Conservation (phyloP, 1,140 invertebrate genomes). For the Cepaea nemoralis region DNA sequence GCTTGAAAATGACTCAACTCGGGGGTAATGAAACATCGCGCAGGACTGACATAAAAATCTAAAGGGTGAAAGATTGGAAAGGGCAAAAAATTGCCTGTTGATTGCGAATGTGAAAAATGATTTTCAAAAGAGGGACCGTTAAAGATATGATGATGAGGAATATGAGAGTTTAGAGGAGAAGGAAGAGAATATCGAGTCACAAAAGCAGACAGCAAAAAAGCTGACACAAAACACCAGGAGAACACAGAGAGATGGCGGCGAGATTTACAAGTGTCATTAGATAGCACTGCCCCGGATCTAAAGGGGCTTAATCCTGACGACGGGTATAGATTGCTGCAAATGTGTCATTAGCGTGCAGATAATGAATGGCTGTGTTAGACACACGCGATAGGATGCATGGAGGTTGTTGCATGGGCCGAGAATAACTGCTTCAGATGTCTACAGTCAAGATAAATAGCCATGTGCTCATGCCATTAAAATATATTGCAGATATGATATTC, state of each 20-base stretch:
- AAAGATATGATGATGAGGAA: neutral
- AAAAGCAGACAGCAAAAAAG: constrained; percentile 12
- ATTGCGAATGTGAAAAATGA: neutral
- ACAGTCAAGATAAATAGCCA: no score
- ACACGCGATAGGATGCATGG: no score
- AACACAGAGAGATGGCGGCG: neutral
- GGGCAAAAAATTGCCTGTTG: neutral
- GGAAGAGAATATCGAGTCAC: neutral
- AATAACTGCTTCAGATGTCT: no score
- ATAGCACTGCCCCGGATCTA: neutral
- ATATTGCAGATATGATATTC: no score
- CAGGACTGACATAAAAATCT: neutral
- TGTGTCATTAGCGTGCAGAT: neutral
- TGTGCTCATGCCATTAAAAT: no score
- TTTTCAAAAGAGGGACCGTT: neutral
- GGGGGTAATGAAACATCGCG: neutral
- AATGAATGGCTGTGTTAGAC: neutral
- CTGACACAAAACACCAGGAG: neutral
- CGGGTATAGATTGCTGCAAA: neutral
- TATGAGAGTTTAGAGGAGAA: neutral
- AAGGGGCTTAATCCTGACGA: neutral
- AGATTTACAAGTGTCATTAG: neutral
- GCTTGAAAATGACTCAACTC: constrained; percentile 9
- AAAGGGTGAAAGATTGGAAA: neutral
- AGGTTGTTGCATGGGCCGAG: no score